Percentiles rank a stretch among this genome's conserved stretches.
Conservation (phyloP, 2,797 vertebrate genomes). For the Xiphorhynchus erythropygius region DNA sequence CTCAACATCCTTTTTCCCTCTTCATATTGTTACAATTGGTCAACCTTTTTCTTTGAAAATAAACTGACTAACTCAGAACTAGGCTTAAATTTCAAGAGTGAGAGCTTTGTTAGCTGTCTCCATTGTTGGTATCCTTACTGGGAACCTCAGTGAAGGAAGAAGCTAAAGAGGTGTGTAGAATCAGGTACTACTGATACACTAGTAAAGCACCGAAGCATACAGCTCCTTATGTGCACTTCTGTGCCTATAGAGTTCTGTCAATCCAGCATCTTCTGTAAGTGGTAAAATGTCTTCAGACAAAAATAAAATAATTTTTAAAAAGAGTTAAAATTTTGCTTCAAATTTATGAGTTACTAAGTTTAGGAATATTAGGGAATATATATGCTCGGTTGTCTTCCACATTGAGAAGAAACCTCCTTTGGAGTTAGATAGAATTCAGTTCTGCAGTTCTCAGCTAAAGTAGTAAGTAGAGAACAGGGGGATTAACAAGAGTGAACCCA, state of each 20-base stretch:
- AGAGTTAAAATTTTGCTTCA: not conserved
- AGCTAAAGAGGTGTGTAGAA: not conserved
- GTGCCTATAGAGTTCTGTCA: not conserved
- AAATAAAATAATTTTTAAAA: not conserved
- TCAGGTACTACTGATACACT: not conserved
- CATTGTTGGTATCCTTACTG: not conserved
- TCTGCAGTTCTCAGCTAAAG: not conserved
- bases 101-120: not conserved
- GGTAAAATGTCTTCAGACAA: not conserved
- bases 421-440: not conserved
- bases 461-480: not conserved
- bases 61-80: not conserved
- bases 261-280: accelerated
- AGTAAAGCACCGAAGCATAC: not conserved
- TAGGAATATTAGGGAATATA: not conserved
- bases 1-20: not conserved
- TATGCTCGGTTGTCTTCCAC: not conserved
- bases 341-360: not conserved
- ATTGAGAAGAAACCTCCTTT: not conserved
- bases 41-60: not conserved
- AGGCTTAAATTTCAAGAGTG: not conserved
- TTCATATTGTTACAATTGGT: not conserved
- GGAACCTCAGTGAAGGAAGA: not conserved
- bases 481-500: not conserved
- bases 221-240: not conserved